Evolutionary conservation across 2,113 vertebrate species (phyloP).

Genomic region (Nanorana parkeri): DNA sequence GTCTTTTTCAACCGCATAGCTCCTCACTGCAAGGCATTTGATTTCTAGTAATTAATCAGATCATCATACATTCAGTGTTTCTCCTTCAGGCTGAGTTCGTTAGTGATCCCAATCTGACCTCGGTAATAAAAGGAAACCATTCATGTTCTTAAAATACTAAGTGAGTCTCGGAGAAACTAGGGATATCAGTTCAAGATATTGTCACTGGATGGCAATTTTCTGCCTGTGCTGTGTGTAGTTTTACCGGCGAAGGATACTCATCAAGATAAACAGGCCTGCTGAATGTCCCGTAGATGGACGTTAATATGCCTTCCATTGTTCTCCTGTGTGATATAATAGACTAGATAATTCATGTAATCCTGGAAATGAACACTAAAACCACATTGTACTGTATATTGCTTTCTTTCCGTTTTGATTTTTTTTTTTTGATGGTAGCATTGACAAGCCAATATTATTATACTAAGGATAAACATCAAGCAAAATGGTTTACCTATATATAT

Average conservation of each 20-base stretch:
- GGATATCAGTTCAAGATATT: constrained; percentile 64
- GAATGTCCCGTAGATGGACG: constrained; percentile 39
- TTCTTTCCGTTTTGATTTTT: background rate
- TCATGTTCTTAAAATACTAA: constrained; percentile 67
- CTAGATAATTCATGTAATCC: constrained; percentile 39
- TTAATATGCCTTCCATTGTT: constrained; percentile 26
- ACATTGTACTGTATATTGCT: background rate
- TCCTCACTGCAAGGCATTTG: constrained; percentile 75
- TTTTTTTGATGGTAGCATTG: too few species aligned
- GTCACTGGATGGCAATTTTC: constrained; percentile 65
- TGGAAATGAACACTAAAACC: constrained; percentile 30
- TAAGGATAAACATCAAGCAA: too few species aligned
- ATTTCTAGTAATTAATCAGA: constrained; percentile 81
- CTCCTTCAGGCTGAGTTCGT: constrained; percentile 71
- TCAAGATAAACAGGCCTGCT: constrained; percentile 18
- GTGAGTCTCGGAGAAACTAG: constrained; percentile 68
- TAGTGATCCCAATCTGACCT: constrained; percentile 75
- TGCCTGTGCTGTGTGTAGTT: constrained; percentile 32
- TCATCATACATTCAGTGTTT: constrained; percentile 73
- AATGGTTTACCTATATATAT: too few species aligned
- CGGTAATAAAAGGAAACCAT: constrained; percentile 68
- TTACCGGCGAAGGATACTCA: constrained; percentile 17
- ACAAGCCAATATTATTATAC: too few species aligned
- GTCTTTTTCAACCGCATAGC: constrained; percentile 65
- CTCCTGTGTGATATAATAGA: constrained; percentile 36